Percentiles rank a stretch among this genome's conserved stretches.
These are phyloP conservation scores for Toxotes chatareus DNA, from an alignment of 2,113 vertebrate genomes.

Conservation along the genomic window DNA sequence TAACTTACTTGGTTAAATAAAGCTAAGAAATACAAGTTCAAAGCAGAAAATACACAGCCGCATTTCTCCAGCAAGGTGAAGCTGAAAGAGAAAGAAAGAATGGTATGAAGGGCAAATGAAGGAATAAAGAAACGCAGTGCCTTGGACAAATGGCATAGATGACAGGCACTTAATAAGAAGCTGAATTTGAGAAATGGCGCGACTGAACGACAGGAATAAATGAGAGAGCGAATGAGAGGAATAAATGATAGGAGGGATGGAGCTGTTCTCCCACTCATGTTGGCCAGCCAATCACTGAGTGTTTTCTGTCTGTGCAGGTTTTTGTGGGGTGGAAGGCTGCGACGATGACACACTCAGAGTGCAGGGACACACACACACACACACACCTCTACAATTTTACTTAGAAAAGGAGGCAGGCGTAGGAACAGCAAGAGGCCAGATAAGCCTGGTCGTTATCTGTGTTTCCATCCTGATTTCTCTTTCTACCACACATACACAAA, in stretches of 20 bases:
- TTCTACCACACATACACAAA: conserved; percentile 4
- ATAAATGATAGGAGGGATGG: conserved; percentile 53
- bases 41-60: background rate
- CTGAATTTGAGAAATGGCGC: conserved; percentile 64
- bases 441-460: conserved; percentile 36
- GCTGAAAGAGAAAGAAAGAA: background rate
- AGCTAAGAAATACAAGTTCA: background rate
- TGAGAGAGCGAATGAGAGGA: conserved; percentile 51
- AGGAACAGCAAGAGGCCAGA: conserved; percentile 46
- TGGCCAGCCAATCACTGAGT: conserved; percentile 27
- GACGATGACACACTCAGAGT: conserved; percentile 1
- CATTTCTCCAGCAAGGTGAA: conserved; percentile 46
- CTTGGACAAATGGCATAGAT: conserved; percentile 61
- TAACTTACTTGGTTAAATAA: conserved; percentile 35
- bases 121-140: conserved; percentile 23
- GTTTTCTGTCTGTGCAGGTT: conserved; percentile 21
- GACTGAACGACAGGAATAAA: conserved; percentile 57
- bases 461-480: background rate
- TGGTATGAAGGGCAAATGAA: conserved; percentile 53
- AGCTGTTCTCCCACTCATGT: conserved; percentile 24
- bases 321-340: conserved; percentile 4
- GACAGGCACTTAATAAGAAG: conserved; percentile 75
- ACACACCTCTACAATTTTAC: background rate
- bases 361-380: background rate
- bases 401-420: conserved; percentile 50